These are phyloP conservation scores for Phortica magna DNA, from an alignment of 2,888 invertebrate genomes.

Conservation along the genomic window DNA sequence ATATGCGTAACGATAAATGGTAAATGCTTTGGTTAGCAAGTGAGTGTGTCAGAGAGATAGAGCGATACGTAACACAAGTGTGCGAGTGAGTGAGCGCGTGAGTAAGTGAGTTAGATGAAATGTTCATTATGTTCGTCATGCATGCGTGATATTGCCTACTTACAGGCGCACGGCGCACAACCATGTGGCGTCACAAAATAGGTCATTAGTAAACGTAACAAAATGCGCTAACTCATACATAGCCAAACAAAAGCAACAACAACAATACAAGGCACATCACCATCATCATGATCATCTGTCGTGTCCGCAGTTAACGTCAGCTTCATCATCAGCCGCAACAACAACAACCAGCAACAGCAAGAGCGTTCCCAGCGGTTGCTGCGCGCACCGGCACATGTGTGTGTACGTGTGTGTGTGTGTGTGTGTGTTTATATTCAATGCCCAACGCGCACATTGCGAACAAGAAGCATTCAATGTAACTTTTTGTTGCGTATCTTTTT, in stretches of 20 bases:
- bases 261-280: neutral
- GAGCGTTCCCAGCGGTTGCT: neutral
- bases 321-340: neutral
- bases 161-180: neutral
- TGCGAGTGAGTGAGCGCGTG: too few relatives aligned
- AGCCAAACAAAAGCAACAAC: neutral
- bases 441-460: neutral
- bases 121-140: too few relatives aligned
- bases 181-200: neutral
- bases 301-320: neutral
- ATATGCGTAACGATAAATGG: neutral
- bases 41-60: neutral
- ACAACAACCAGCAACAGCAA: neutral
- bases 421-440: neutral
- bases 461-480: neutral
- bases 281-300: neutral
- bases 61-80: neutral
- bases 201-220: neutral
- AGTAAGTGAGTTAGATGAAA: too few relatives aligned
- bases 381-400: neutral
- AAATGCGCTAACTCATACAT: neutral
- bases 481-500: neutral
- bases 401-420: too few relatives aligned
- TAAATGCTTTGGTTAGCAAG: neutral
- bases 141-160: neutral